Conservation (phyloP, 2,888 invertebrate species). For the Melieria omissa region DNA sequence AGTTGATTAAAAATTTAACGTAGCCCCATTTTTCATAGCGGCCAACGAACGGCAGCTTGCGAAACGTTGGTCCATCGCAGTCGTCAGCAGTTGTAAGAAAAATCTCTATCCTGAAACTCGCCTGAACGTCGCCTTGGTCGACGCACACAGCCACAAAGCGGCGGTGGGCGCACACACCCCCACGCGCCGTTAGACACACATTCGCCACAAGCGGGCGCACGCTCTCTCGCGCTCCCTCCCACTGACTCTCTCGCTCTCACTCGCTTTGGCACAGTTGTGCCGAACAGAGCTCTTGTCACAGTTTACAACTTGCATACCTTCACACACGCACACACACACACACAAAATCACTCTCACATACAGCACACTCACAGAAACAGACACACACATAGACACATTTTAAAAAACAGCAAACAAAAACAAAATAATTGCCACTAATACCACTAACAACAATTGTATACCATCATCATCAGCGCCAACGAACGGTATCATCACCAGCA, state of each 20-base stretch:
- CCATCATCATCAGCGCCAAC: neutral
- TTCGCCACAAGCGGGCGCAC: neutral
- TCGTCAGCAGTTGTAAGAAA: conserved; percentile 24
- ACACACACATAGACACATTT: conserved; percentile 24
- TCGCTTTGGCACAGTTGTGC: neutral
- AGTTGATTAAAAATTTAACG: too few relatives aligned
- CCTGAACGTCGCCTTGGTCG: conserved; percentile 3
- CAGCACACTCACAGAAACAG: too few relatives aligned
- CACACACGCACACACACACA: too few relatives aligned
- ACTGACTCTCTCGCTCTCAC: conserved; percentile 12
- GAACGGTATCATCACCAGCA: conserved; percentile 33
- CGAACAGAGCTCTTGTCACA: too few relatives aligned
- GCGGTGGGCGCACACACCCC: neutral
- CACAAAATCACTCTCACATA: too few relatives aligned
- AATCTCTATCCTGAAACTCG: conserved; percentile 35
- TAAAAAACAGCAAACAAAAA: conserved; percentile 7
- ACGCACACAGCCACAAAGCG: neutral
- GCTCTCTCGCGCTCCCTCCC: neutral
- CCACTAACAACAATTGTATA: conserved; percentile 4
- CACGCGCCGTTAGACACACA: neutral
- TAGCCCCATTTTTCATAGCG: too few relatives aligned
- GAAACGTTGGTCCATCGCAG: conserved; percentile 22
- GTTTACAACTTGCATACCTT: neutral
- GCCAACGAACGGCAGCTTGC: too few relatives aligned
- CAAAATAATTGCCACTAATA: conserved; percentile 29